Percentiles rank a stretch among this genome's conserved stretches.
Evolutionary conservation across 2,888 invertebrate species (phyloP).

Genomic region (Spilarctia lutea): DNA sequence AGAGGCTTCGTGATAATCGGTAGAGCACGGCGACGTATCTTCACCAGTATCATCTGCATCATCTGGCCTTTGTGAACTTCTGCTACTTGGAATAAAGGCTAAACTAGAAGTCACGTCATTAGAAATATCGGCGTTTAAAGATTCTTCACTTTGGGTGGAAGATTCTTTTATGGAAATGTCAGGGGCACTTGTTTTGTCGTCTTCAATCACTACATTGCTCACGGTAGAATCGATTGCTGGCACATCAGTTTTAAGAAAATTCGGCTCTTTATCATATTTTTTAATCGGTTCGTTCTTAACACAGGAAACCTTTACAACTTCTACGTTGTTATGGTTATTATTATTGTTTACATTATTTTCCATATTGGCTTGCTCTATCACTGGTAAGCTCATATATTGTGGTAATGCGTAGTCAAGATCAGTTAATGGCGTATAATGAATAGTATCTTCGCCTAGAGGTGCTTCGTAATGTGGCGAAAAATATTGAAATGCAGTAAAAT

Average conservation of each 20-base stretch:
- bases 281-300: constrained; percentile 48
- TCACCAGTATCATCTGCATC: constrained; percentile 78
- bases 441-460: constrained; percentile 64
- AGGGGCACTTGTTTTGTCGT: constrained; percentile 60
- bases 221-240: constrained; percentile 47
- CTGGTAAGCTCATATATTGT: constrained; percentile 79
- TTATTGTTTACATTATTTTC: constrained; percentile 56
- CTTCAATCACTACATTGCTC: constrained; percentile 63
- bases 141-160: constrained; percentile 75
- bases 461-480: constrained; percentile 74
- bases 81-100: constrained; percentile 81
- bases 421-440: constrained; percentile 78
- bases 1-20: constrained; percentile 83
- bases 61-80: constrained; percentile 73
- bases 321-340: constrained; percentile 41
- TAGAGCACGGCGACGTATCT: constrained; percentile 81
- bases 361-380: constrained; percentile 66
- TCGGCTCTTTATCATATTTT: constrained; percentile 49
- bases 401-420: constrained; percentile 81
- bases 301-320: constrained; percentile 46
- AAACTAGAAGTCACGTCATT: constrained; percentile 82
- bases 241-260: constrained; percentile 42
- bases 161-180: constrained; percentile 69
- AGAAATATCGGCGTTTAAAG: constrained; percentile 79
- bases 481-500: constrained; percentile 73